These are phyloP conservation scores for Xanthia icteritia DNA, from an alignment of 2,888 invertebrate genomes.

Conservation along the genomic window DNA sequence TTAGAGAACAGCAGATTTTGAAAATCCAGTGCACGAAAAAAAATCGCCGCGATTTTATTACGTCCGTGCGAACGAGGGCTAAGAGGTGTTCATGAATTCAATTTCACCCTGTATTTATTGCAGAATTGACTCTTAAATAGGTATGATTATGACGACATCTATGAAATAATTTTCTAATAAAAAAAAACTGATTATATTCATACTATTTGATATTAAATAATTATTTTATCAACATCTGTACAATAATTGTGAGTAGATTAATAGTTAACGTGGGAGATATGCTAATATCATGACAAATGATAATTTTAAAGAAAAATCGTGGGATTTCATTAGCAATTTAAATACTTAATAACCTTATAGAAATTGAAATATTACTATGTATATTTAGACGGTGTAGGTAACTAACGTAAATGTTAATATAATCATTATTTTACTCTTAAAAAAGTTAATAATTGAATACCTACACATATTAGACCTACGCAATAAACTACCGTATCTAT, in stretches of 20 bases:
- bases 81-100: too few species aligned
- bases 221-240: constrained; percentile 1
- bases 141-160: not conserved
- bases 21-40: too few species aligned
- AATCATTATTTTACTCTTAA: not conserved
- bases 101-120: too few species aligned
- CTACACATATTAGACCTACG: too few species aligned
- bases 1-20: too few species aligned
- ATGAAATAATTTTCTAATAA: not conserved
- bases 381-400: not conserved
- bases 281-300: not conserved
- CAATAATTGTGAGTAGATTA: not conserved
- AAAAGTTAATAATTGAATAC: not conserved
- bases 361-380: not conserved
- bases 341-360: constrained; percentile 13
- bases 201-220: not conserved
- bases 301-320: not conserved
- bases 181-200: not conserved
- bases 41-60: too few species aligned
- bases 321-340: constrained; percentile 21
- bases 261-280: constrained; percentile 19
- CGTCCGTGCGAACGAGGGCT: too few species aligned
- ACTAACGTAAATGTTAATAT: constrained; percentile 9
- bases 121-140: not conserved
- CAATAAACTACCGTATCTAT: too few species aligned